Percentiles rank a stretch among this genome's conserved stretches.
Conservation (phyloP, 2,113 vertebrate genomes). For the Sinocyclocheilus rhinocerous region DNA sequence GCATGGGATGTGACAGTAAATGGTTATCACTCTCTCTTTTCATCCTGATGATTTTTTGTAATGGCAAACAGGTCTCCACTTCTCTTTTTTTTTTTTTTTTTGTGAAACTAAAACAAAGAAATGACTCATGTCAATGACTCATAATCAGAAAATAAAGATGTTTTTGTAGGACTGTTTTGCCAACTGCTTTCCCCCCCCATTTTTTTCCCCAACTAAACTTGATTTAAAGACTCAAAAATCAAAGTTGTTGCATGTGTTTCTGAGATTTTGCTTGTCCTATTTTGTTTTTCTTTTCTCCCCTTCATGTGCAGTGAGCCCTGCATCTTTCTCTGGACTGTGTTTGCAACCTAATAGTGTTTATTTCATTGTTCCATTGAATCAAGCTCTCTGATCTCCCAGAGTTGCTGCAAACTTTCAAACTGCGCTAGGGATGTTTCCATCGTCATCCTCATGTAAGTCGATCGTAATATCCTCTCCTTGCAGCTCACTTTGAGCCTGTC, state of each 20-base stretch:
- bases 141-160: neutral
- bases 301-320: conserved; percentile 53
- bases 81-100: neutral
- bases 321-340: conserved; percentile 58
- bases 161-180: neutral
- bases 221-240: conserved; percentile 25
- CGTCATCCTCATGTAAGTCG: conserved; percentile 24
- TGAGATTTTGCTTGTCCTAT: conserved; percentile 31
- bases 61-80: neutral
- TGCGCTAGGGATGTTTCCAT: conserved; percentile 32
- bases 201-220: neutral
- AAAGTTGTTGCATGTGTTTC: conserved; percentile 52
- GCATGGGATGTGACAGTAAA: neutral
- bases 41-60: neutral
- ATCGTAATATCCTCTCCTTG: conserved; percentile 38
- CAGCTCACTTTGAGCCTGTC: neutral
- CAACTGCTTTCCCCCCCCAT: neutral
- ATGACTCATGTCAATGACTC: conserved; percentile 40
- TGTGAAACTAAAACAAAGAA: neutral
- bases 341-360: conserved; percentile 49
- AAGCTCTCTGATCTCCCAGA: conserved; percentile 16
- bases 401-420: conserved; percentile 4
- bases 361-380: neutral
- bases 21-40: neutral
- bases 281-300: conserved; percentile 32